Percentiles rank a stretch among this genome's conserved stretches.
phyloP scores from a whole-genome alignment of 2,113 vertebrate genomes.

The Nycticryphes semicollaris region DNA sequence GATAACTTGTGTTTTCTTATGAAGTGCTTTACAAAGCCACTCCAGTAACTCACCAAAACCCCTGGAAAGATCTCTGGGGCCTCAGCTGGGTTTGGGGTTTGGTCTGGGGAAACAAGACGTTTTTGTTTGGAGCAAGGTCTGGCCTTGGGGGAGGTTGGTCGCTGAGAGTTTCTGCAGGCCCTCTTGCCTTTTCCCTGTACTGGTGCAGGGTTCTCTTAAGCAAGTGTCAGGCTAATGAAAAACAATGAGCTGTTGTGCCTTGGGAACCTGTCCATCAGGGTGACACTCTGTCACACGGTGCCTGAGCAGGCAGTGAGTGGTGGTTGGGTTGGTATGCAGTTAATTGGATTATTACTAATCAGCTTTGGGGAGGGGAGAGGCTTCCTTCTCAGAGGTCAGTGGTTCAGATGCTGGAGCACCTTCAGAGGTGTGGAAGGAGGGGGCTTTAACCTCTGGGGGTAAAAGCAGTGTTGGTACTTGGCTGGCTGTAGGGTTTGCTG shows the following conservation, averaged over 20 bases:
- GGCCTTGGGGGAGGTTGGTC: rapidly evolving
- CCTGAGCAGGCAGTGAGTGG: rapidly evolving
- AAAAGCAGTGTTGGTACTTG: background rate
- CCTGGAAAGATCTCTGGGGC: background rate
- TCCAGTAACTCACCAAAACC: background rate
- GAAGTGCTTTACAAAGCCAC: background rate
- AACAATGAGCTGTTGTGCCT: background rate
- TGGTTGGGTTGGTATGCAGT: rapidly evolving
- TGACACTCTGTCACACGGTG: rapidly evolving
- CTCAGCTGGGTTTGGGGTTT: no score
- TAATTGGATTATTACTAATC: background rate
- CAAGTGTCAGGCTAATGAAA: rapidly evolving
- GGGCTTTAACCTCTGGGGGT: background rate
- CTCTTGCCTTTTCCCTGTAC: rapidly evolving
- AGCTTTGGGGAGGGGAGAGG: background rate
- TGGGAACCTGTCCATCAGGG: rapidly evolving
- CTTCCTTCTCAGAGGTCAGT: rapidly evolving
- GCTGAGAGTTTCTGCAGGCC: background rate
- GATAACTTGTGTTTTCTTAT: rapidly evolving
- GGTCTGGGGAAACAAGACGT: rapidly evolving
- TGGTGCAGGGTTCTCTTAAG: background rate
- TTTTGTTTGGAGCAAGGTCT: rapidly evolving
- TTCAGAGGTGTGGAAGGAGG: background rate
- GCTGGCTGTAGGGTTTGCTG: background rate
- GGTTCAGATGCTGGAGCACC: background rate